A percentile compares a stretch with the other conserved stretches of the same genome.
Evolutionary conservation across 2,888 invertebrate species (phyloP).

Genomic region (Acanthosepion pharaonis): DNA sequence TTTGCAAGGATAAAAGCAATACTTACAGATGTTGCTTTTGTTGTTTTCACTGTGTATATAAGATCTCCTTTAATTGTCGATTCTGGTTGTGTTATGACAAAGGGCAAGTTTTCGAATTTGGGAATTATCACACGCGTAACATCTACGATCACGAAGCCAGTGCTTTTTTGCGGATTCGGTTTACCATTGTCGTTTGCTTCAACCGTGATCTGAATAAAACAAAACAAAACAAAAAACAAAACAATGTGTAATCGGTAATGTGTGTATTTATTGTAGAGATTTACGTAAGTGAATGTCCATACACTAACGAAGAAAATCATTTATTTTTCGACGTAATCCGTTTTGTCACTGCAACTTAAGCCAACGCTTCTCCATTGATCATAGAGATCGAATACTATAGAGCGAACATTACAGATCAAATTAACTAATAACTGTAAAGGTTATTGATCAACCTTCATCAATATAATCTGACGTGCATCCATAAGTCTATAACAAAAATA

Average conservation of each 20-base stretch:
- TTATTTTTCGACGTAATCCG: no score
- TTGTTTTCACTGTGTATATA: background rate
- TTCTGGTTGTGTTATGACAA: background rate
- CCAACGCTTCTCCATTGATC: no score
- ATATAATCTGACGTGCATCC: no score
- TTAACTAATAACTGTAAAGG: no score
- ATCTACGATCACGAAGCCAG: conserved; percentile 57
- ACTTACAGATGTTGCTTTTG: background rate
- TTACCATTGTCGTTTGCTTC: conserved; percentile 62
- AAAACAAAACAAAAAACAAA: background rate
- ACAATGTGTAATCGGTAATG: background rate
- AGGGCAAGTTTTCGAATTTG: conserved; percentile 60
- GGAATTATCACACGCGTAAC: conserved; percentile 67
- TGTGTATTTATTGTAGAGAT: no score
- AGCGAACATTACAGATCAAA: no score
- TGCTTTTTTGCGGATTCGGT: conserved; percentile 57
- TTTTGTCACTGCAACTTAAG: no score
- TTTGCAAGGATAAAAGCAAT: background rate
- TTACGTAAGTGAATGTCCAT: no score
- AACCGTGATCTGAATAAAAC: conserved; percentile 57
- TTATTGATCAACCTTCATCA: no score
- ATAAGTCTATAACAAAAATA: no score
- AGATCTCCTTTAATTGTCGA: background rate
- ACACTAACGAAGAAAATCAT: background rate
- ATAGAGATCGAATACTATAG: no score